Percentiles rank a stretch among this genome's conserved stretches.
These are phyloP conservation scores for Scomber colias DNA, from an alignment of 2,113 vertebrate species.

Conservation along the genomic window DNA sequence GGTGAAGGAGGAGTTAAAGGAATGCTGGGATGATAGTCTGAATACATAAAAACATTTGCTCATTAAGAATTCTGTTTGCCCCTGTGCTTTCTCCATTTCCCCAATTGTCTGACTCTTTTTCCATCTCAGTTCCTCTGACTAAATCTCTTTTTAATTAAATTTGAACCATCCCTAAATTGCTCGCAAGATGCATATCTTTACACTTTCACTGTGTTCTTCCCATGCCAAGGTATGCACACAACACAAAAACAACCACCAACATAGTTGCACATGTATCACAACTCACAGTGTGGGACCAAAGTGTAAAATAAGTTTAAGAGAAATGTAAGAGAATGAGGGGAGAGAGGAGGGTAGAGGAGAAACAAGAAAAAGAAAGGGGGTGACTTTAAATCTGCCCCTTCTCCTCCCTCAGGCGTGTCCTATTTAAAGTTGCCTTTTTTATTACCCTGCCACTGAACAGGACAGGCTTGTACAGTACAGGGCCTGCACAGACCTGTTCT, in stretches of 20 bases:
- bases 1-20: slow-evolving; percentile 44
- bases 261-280: too few species aligned
- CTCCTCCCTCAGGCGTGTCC: slow-evolving; percentile 51
- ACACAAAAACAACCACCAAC: slow-evolving; percentile 8
- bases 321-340: slow-evolving; percentile 20
- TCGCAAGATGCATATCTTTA: not conserved
- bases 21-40: slow-evolving; percentile 53
- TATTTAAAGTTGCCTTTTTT: slow-evolving; percentile 70
- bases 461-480: slow-evolving; percentile 61
- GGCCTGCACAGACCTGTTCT: slow-evolving; percentile 69
- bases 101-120: not conserved
- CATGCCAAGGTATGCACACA: slow-evolving; percentile 18
- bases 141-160: slow-evolving; percentile 1
- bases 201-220: slow-evolving; percentile 15
- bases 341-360: not conserved
- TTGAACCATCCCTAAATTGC: not conserved
- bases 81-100: slow-evolving; percentile 5
- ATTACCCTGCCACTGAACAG: slow-evolving; percentile 56
- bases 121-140: not conserved
- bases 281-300: slow-evolving; percentile 38
- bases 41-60: slow-evolving; percentile 40
- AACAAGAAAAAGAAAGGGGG: slow-evolving; percentile 29
- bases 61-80: slow-evolving; percentile 38
- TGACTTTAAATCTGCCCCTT: slow-evolving; percentile 31
- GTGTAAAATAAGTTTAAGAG: slow-evolving; percentile 34